Conservation (phyloP, 2,888 invertebrate genomes). For the Baronia brevicornis region DNA sequence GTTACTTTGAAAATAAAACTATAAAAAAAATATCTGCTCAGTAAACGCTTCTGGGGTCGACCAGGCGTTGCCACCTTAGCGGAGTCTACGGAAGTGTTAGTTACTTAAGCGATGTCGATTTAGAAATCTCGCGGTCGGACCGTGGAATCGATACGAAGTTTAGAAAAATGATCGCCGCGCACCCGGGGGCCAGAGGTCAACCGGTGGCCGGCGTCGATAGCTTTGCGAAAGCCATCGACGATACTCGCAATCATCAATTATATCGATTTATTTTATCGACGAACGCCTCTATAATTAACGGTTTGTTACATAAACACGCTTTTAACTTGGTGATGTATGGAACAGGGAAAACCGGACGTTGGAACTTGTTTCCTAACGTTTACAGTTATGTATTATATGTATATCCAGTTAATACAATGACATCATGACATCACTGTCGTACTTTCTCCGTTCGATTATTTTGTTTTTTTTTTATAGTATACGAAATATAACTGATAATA, state of each 20-base stretch:
- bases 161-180: constrained; percentile 1
- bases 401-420: too few relatives aligned
- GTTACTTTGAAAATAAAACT: too few relatives aligned
- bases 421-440: constrained; percentile 10
- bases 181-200: constrained; percentile 8
- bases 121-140: constrained; percentile 1
- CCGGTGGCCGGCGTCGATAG: constrained; percentile 1
- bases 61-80: too few relatives aligned
- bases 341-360: constrained; percentile 1
- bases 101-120: too few relatives aligned
- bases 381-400: too few relatives aligned
- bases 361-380: too few relatives aligned
- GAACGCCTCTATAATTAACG: constrained; percentile 11
- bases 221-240: constrained; percentile 10
- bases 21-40: too few relatives aligned
- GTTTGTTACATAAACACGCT: constrained; percentile 13
- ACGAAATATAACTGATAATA: too few relatives aligned
- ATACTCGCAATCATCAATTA: constrained; percentile 9
- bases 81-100: too few relatives aligned
- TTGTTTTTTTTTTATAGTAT: too few relatives aligned
- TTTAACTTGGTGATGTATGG: constrained; percentile 11
- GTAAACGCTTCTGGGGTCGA: too few relatives aligned
- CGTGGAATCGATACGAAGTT: background rate
- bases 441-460: too few relatives aligned
- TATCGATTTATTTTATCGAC: constrained; percentile 8